Base-by-base conservation (phyloP, 2,888 invertebrate species). In the Bembecia ichneumoniformis region DNA sequence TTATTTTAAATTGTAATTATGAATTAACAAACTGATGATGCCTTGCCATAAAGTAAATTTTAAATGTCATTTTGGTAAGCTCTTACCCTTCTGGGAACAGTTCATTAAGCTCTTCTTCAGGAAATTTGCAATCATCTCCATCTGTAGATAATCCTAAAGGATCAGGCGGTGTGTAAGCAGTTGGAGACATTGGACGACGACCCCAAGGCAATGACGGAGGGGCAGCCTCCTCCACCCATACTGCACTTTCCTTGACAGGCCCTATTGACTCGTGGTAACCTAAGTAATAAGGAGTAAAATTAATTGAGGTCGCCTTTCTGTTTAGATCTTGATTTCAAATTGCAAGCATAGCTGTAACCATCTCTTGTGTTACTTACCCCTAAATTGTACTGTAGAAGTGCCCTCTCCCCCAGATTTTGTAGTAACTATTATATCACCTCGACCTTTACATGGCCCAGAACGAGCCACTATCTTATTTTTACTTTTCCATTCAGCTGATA, bases 401-500 rank as follows among this genome's bases (percentile, higher is more conserved):
- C 98, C 98, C 65, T 90, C 89, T 2, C 97, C 97, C 47, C 96
- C 98, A 52, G 92, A 92, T 50, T 89, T 88, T 0, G 98, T 98
- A 0, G 93, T 94, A 0, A 97, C 93, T 66, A 97, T 93, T 52
- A 98, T 95, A 72, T 98, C 97, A 1, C 98, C 97, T 55, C 93
- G 91, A 3, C 96, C 95, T 72, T 96, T 96, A 34, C 95, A 95
- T 1, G 96, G 94, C 0, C 98, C 98, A 3, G 98, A 96, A 51
- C 99, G 91, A 0, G 98, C 98, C 48, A 98, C 93, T 56, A 99
- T 97, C 88, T 99, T 99, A 71, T 97, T 99, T 35, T 94, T 90
- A 1, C 98, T 97, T 71, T 97, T 96, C 99, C 99, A 99, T 89
- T 99, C 98, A 0, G 97, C 97, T 11, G 98, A 96, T 50, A 99